These are phyloP conservation scores for Oreochromis mossambicus DNA, from an alignment of 2,797 vertebrate genomes.

Conservation along the genomic window DNA sequence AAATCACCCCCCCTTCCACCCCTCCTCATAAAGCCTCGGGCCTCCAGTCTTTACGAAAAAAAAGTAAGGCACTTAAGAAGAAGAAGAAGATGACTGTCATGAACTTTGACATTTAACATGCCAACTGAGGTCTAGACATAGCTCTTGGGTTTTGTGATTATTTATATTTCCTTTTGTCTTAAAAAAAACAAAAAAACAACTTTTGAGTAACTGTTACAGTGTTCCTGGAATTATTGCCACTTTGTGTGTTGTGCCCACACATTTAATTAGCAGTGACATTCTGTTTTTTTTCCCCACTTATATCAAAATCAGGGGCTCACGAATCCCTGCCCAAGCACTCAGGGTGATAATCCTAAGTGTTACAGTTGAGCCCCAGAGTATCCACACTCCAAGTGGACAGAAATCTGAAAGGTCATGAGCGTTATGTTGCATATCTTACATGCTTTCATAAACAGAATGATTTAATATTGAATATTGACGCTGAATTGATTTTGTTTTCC, in stretches of 20 bases:
- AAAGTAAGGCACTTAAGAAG: too few relatives aligned
- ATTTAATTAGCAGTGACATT: not conserved
- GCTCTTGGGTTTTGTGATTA: too few relatives aligned
- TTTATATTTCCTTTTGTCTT: too few relatives aligned
- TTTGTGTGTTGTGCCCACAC: not conserved
- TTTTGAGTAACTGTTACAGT: too few relatives aligned
- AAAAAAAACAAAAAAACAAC: too few relatives aligned
- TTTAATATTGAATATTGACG: not conserved
- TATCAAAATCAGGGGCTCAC: not conserved
- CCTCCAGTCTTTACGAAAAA: not conserved
- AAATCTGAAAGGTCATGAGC: not conserved
- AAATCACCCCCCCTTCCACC: not conserved
- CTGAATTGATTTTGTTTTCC: conserved; percentile 16
- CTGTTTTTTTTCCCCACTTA: not conserved
- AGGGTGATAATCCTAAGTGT: not conserved
- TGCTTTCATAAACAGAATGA: not conserved
- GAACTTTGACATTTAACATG: too few relatives aligned
- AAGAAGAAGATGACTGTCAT: too few relatives aligned
- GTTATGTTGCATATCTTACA: not conserved
- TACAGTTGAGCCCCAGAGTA: not conserved
- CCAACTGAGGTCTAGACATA: too few relatives aligned
- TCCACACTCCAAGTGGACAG: not conserved
- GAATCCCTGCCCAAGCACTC: not conserved
- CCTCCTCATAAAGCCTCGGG: not conserved
- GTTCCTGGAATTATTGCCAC: too few relatives aligned